These are phyloP conservation scores for Spongilla lacustris DNA, from an alignment of 37 sponge, comb jelly and placozoan species.

Conservation along the genomic window DNA sequence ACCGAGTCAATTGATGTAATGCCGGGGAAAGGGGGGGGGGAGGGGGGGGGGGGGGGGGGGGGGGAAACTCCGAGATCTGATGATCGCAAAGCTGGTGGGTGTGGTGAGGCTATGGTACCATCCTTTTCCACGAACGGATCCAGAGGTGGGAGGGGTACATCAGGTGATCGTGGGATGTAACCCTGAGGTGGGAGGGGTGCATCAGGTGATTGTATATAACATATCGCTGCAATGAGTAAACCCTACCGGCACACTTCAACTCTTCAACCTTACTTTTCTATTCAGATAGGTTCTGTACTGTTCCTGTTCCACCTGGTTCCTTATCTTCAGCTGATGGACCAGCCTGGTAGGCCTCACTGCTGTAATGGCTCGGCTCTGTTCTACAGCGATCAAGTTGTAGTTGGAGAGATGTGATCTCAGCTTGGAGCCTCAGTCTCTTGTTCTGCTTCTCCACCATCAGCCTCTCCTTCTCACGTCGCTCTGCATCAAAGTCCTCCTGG, in stretches of 20 bases:
- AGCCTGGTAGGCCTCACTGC: constrained; percentile 49
- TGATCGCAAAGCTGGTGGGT: no score
- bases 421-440: constrained; percentile 24
- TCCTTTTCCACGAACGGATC: constrained; percentile 71
- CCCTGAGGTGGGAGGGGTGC: constrained; percentile 35
- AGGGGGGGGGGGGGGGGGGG: no score
- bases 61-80: no score
- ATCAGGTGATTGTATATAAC: no score
- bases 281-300: constrained; percentile 57
- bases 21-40: no score
- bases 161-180: constrained; percentile 45
- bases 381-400: constrained; percentile 4
- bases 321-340: constrained; percentile 53
- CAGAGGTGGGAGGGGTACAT: no score
- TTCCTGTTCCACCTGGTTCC: constrained; percentile 49
- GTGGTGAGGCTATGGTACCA: constrained; percentile 40
- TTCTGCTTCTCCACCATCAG: constrained; percentile 30
- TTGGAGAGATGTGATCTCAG: constrained; percentile 57
- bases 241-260: no score
- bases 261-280: no score
- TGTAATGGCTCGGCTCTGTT: constrained; percentile 49
- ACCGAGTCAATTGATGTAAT: no score
- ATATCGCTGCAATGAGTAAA: no score
- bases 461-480: constrained; percentile 47
- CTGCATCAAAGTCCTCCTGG: constrained; percentile 56